Base-by-base conservation (phyloP, 2,888 invertebrate genomes). In the Pomacea canaliculata region DNA sequence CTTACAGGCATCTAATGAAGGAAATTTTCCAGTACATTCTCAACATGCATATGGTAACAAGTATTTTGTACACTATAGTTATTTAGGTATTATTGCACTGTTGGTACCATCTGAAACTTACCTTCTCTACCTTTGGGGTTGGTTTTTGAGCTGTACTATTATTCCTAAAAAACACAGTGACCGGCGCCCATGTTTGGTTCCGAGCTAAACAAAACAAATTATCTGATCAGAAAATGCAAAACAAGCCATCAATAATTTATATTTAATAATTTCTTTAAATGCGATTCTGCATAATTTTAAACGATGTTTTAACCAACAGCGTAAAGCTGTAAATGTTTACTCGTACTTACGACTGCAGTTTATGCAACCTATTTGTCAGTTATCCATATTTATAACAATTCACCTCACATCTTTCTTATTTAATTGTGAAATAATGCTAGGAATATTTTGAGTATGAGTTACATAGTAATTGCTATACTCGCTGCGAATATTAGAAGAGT, bases 91-190 rank as follows among this genome's bases (percentile, higher is more conserved):
- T 13, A 69, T 37, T 23, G 37, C 37, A 46, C 27, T 49, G 13
- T 16, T 49, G 66, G 59, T 70, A 8, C 7, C 10, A 62, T 27
- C 9, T 63, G 27, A 27, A 12, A 37, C 79, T 74, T 49, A 78
- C 78, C 76, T 77, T 78, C 59, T 78, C 78, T 56, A 48, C 59
- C 56, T 79, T 79, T 0, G 73, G 51, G 3, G 76, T 49, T 13
- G 77, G 23, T 23, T 23, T 73, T 65, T 75, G 19, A 5, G 67
- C 71, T 12, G 80, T 80, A 37, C 76, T 76, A 69, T 74, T 78
- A 9, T 71, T 59, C 23, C 80, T 71, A n/a, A 76, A 76, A n/a
- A 69, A 46, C n/a, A 71, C 51, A 16, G 78, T 71, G 65, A 80
- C 37, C 5, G 69, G 59, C 18, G 80, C 69, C 49, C 78, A 49